phyloP scores from a whole-genome alignment of 1,140 invertebrate species.

The Copidosoma floridanum region DNA sequence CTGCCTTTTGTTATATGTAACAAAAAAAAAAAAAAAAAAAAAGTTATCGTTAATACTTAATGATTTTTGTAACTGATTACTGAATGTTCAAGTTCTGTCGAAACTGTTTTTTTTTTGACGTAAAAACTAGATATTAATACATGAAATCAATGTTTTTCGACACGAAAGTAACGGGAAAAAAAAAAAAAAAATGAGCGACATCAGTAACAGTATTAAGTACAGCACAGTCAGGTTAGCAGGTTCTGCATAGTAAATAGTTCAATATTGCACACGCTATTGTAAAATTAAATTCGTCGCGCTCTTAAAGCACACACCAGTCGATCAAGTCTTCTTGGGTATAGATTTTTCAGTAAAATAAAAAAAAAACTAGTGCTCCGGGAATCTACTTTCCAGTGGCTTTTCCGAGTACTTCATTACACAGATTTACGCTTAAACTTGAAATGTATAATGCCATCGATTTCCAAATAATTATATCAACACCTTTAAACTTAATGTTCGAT shows the following conservation, averaged over 20 bases:
- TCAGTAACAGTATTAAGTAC: conserved; percentile 30
- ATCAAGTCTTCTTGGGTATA: no score
- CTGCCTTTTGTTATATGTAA: conserved; percentile 8
- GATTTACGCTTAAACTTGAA: no score
- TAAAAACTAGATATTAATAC: neutral
- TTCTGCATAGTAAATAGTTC: conserved; percentile 15
- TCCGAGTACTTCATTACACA: no score
- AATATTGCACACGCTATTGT: conserved; percentile 15
- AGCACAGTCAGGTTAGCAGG: conserved; percentile 23
- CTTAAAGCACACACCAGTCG: conserved; percentile 11
- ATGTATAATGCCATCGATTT: conserved; percentile 28
- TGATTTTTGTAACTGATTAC: conserved; percentile 19
- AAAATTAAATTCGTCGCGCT: neutral
- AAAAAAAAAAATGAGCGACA: conserved; percentile 4
- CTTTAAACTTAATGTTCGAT: conserved; percentile 18
- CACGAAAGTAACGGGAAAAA: neutral
- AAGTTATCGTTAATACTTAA: conserved; percentile 29
- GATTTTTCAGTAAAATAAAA: no score
- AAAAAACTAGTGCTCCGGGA: no score
- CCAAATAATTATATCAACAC: conserved; percentile 30
- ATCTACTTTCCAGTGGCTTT: no score
- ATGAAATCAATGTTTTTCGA: neutral
- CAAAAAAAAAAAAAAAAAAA: conserved; percentile 18
- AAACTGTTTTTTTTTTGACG: neutral
- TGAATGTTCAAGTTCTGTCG: neutral